These are phyloP conservation scores for Micrastur ruficollis DNA, from an alignment of 2,797 vertebrate genomes.

Conservation along the genomic window DNA sequence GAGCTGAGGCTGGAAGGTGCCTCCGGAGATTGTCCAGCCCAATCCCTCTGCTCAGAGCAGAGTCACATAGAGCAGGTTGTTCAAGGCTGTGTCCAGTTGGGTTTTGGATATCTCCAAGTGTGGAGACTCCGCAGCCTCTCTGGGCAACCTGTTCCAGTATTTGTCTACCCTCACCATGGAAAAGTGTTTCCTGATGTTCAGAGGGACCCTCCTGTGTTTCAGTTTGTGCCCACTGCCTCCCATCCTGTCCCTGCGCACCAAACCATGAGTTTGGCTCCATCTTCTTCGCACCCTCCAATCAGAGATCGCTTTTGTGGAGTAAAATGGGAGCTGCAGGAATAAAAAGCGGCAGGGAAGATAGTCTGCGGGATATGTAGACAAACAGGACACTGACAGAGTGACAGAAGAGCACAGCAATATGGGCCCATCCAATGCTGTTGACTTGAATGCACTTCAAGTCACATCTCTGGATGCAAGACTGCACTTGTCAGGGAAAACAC, in stretches of 20 bases:
- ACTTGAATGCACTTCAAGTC: constrained; percentile 20
- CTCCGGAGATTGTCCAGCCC: background rate
- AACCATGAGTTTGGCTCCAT: background rate
- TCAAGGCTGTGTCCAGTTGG: background rate
- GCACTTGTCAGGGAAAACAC: constrained; percentile 21
- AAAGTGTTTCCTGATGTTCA: background rate
- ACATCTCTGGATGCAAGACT: constrained; percentile 14
- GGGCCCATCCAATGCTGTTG: background rate
- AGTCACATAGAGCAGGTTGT: background rate
- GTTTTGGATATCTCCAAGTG: background rate
- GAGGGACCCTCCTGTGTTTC: background rate
- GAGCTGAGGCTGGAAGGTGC: background rate
- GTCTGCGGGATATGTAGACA: background rate
- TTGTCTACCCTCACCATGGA: background rate
- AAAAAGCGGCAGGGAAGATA: background rate
- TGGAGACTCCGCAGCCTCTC: background rate
- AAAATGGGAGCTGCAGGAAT: background rate
- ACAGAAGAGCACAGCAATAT: background rate
- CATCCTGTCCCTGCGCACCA: background rate
- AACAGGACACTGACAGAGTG: background rate
- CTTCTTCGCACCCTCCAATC: background rate
- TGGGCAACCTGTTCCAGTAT: background rate
- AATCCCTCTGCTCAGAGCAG: background rate
- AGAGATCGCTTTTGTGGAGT: background rate
- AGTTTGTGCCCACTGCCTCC: background rate